Evolutionary conservation across 2,888 invertebrate genomes (phyloP).

Genomic region (Horisme vitalbata): DNA sequence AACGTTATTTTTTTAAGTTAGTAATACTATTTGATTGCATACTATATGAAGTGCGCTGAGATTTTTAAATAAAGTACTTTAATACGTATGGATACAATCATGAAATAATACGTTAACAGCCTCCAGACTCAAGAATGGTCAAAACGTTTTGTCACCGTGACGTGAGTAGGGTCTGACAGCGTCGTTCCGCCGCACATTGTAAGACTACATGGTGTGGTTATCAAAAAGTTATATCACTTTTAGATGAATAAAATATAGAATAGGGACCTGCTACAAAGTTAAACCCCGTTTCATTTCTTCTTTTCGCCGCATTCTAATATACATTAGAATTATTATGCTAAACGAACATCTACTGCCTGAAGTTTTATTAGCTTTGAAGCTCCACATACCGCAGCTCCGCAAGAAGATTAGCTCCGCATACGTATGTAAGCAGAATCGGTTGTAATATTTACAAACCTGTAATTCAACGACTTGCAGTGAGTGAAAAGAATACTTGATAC

Average conservation of each 20-base stretch:
- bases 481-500: no score
- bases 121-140: conserved; percentile 14
- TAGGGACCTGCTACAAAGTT: conserved; percentile 34
- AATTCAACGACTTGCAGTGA: no score
- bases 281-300: conserved; percentile 34
- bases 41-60: no score
- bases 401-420: conserved; percentile 8
- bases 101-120: conserved; percentile 1
- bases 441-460: no score
- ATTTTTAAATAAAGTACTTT: no score
- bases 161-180: conserved; percentile 69
- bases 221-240: conserved; percentile 55
- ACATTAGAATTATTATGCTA: conserved; percentile 19
- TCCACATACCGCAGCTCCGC: no score
- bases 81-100: no score
- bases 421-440: not conserved
- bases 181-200: conserved; percentile 54
- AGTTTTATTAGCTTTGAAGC: conserved; percentile 22
- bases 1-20: no score
- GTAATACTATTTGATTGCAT: no score
- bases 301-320: conserved; percentile 14
- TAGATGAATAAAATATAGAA: conserved; percentile 41
- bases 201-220: conserved; percentile 46
- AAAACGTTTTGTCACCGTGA: conserved; percentile 45
- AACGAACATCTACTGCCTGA: conserved; percentile 8